Evolutionary conservation across 2,113 vertebrate genomes (phyloP).

Genomic region (Sarotherodon lohbergeri): DNA sequence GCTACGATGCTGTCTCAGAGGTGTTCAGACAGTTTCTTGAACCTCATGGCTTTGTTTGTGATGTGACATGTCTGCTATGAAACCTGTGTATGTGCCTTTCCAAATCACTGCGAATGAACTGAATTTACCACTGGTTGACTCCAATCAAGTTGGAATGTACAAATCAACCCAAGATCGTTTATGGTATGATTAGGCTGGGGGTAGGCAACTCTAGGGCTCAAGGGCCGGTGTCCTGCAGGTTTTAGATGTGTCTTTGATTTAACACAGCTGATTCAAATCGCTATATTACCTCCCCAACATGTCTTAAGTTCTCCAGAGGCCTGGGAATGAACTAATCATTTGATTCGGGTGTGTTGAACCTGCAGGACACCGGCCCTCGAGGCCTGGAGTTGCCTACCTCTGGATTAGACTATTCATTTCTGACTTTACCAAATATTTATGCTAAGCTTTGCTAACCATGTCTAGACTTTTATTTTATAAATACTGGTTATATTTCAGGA

Average conservation of each 20-base stretch:
- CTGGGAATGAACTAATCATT: rapidly evolving
- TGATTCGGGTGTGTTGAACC: not conserved
- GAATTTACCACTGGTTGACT: not conserved
- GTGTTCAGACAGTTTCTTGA: not conserved
- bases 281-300: not conserved
- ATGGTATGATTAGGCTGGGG: not conserved
- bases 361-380: rapidly evolving
- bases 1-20: not conserved
- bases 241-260: not conserved
- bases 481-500: not conserved
- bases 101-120: not conserved
- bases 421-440: not conserved
- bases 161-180: not conserved
- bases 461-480: not conserved
- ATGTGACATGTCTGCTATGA: not conserved
- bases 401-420: not conserved
- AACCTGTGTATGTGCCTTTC: not conserved
- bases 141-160: not conserved
- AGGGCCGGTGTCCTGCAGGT: not conserved
- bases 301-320: not conserved
- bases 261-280: not conserved
- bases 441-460: not conserved
- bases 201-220: not conserved
- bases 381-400: not conserved
- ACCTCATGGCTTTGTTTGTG: not conserved